Evolutionary conservation across 2,888 invertebrate species (phyloP), one percentile per base, ranked within the genome.

Genomic region (Trisateles emortualis): DNA sequence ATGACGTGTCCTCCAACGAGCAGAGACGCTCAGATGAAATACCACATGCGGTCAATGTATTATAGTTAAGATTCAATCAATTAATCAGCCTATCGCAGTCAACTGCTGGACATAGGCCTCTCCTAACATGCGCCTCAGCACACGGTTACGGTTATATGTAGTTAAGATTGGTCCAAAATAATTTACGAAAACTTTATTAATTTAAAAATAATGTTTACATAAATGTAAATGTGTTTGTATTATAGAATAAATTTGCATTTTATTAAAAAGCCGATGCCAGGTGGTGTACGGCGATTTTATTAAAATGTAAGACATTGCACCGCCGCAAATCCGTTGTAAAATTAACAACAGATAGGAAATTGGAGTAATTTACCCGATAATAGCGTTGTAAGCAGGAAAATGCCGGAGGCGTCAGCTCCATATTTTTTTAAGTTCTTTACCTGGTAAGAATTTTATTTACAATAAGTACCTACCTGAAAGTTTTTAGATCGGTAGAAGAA

Each of bases 211-310:
- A 41, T 14, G 42, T 24, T 32, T 32, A 36, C 13, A 48, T 42
- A 42, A 54, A 55, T 50, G 16, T 13, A 47, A 50, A 43, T 46
- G 19, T 29, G 10, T 24, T 29, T 2, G 22, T 45, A 65, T 52
- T 50, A 42, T 52, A 52, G 38, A 49, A 46, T 41, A 66, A 64
- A 59, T 68, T 68, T 50, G 53, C 70, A 70, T 68, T 70, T 70
- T 59, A 66, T 59, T 66, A 66, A 66, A 64, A 54, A 51, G 35
- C 22, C 24, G 46, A 52, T 32, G 35, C 36, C 71, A 70, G 70
- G 63, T 70, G 70, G 42, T 44, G 30, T n/a, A n/a, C 30, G 35
- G 32, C 47, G 40, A 50, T 70, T 66, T 39, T 56, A 66, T 62
- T 56, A 69, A 59, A 70, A 53, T 53, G 36, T 69, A 52, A 59